Conservation (phyloP, 2,113 vertebrate species). For the Saccopteryx leptura region DNA sequence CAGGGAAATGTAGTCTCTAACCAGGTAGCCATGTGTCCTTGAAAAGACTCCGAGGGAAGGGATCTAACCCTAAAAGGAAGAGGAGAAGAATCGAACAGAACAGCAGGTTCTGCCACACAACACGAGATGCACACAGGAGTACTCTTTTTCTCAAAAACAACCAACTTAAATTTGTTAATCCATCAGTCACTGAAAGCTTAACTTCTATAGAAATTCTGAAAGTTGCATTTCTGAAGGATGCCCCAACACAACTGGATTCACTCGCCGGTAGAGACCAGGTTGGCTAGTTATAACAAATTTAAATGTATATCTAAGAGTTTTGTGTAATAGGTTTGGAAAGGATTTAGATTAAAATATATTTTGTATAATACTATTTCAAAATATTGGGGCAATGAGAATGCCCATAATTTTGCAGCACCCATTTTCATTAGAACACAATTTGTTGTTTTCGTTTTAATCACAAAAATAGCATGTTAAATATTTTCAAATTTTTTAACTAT, state of each 20-base stretch:
- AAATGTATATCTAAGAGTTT: neutral
- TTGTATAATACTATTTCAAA: neutral
- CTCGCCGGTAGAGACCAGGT: neutral
- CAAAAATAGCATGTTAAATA: neutral
- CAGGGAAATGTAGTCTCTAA: constrained; percentile 12
- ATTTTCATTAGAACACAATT: neutral
- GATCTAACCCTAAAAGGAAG: neutral
- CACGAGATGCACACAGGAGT: neutral
- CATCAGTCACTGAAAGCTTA: neutral
- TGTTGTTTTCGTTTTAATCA: constrained; percentile 4
- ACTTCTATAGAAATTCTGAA: neutral
- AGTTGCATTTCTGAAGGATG: neutral
- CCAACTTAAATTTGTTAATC: neutral
- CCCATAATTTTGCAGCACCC: neutral
- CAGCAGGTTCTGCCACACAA: neutral
- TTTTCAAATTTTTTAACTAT: constrained; percentile 1
- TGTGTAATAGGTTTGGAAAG: neutral
- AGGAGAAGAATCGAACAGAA: neutral
- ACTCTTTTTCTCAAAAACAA: neutral
- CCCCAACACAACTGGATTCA: neutral
- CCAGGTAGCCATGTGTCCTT: neutral
- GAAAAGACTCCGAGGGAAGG: neutral
- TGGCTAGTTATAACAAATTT: neutral
- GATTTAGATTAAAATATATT: constrained; percentile 14
- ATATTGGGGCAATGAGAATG: neutral